These are phyloP conservation scores for Geopemphigus sp. DNA, from an alignment of 1,140 invertebrate genomes.

Conservation along the genomic window DNA sequence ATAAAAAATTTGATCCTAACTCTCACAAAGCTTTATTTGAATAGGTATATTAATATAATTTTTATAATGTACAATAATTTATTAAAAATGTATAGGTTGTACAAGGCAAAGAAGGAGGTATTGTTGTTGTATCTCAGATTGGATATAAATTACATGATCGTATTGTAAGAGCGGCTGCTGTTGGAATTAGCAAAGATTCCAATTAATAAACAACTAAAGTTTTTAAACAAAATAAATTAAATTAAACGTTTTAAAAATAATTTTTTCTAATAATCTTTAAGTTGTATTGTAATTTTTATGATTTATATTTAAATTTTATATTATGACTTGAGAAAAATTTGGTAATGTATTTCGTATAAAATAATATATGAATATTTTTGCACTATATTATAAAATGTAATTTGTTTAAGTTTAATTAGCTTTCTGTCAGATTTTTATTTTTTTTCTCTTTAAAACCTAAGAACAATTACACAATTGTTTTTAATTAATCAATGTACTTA, in stretches of 20 bases:
- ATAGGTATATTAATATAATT: slow-evolving; percentile 63
- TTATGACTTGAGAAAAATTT: background rate
- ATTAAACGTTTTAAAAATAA: background rate
- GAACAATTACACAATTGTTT: no score
- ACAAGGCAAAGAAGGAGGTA: slow-evolving; percentile 76
- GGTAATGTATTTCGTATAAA: background rate
- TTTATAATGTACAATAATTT: background rate
- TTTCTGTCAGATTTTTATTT: no score
- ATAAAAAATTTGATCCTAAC: slow-evolving; percentile 96
- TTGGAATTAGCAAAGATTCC: slow-evolving; percentile 80
- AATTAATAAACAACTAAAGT: background rate
- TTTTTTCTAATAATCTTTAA: background rate
- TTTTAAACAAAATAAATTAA: background rate
- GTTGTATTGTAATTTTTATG: background rate
- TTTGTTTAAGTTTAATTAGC: no score
- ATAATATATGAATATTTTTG: background rate
- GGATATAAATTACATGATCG: slow-evolving; percentile 93
- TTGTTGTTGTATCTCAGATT: slow-evolving; percentile 89
- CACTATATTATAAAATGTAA: no score
- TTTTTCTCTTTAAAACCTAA: no score
- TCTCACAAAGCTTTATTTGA: slow-evolving; percentile 94
- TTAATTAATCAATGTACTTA: no score
- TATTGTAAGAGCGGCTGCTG: slow-evolving; percentile 91
- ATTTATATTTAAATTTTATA: background rate
- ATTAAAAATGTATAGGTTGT: slow-evolving; percentile 67